Conservation (phyloP, 53 echinoderm and acorn worm species). For the Antedon mediterranea region DNA sequence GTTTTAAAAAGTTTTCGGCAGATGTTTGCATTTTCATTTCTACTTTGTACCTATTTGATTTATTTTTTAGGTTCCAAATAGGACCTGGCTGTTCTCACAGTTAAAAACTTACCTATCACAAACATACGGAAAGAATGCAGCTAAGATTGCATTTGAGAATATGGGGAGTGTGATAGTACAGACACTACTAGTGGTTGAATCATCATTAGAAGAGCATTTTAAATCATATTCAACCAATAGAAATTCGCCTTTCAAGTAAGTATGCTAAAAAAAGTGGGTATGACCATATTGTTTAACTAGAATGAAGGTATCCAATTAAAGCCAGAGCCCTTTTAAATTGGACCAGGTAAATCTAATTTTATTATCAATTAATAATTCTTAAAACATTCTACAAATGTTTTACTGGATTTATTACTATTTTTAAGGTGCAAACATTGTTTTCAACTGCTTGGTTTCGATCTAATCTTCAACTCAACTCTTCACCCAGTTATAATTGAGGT, state of each 20-base stretch:
- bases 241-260: not conserved
- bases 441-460: constrained; percentile 79
- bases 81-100: constrained; percentile 50
- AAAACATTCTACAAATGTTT: too few relatives aligned
- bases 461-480: constrained; percentile 86
- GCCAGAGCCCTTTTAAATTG: too few relatives aligned
- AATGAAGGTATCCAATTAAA: too few relatives aligned
- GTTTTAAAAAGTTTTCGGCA: too few relatives aligned
- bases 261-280: too few relatives aligned
- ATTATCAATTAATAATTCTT: too few relatives aligned
- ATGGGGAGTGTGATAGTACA: constrained; percentile 62
- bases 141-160: constrained; percentile 42
- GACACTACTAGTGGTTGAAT: constrained; percentile 64
- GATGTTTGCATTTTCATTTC: too few relatives aligned
- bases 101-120: constrained; percentile 47
- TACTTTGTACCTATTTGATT: not conserved
- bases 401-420: not conserved
- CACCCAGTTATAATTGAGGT: constrained; percentile 91
- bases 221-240: not conserved
- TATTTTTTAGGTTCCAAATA: constrained; percentile 41
- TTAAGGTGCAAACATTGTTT: constrained; percentile 72
- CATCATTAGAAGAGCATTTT: constrained; percentile 38
- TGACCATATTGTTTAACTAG: too few relatives aligned
- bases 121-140: constrained; percentile 48
- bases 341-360: too few relatives aligned